Base-by-base conservation (phyloP, 2,888 invertebrate species). In the Molorchus minor region DNA sequence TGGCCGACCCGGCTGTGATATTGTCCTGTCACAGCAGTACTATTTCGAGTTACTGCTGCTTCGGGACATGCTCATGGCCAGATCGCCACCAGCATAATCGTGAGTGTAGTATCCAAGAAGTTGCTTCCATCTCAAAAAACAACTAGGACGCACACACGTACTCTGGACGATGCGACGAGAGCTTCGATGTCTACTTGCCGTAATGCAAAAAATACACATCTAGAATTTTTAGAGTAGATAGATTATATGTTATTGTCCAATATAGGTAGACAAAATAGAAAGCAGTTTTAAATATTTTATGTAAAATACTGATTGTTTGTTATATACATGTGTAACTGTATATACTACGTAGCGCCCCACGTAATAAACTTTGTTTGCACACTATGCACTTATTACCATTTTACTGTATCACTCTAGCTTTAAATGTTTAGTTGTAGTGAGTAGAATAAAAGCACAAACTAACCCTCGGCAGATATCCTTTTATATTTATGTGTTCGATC, bases 11-110 rank as follows among this genome's bases (percentile, higher is more conserved):
- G 67, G 87, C 89, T 86, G 87, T 90, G 87, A 94, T 94, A 94
- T 94, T 94, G 94, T 94, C 94, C 93, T 93, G 94, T 94, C 94
- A 94, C 94, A 94, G 94, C 94, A 94, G 94, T 94, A 94, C 89
- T 88, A 81, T 83, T 84, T 82, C 81, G 81, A 72, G 84, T 85
- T 94, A 94, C 94, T 94, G 94, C 91, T 94, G 92, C 88, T 87
- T 86, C 91, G 87, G 92, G 94, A 93, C 94, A 94, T 92, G 86
- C 87, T 85, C 87, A 87, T 84, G 84, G 87, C 85, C 74, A 71
- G 75, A 67, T 70, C 73, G 55, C 38, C 19, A 25, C 43, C 65
- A 56, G 33, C 61, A 12, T 33, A 12, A 25, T 19, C 49, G 49
- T 49, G 41, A 52, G 40, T 41, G 51, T 36, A 52, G 51, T 52